Conservation (phyloP, 2,797 vertebrate species). For the Eleutherodactylus coqui region DNA sequence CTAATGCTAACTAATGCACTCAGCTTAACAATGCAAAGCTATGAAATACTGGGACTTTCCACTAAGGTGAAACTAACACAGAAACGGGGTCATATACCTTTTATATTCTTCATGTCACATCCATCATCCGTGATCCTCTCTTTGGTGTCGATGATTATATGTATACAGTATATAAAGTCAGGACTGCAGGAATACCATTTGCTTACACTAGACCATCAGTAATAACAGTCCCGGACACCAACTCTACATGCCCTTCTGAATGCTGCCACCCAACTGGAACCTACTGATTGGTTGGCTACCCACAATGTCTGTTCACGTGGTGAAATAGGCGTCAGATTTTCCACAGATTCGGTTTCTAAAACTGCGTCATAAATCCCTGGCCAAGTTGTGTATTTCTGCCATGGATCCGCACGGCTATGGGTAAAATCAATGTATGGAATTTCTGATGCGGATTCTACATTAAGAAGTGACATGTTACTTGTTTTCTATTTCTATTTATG, state of each 20-base stretch:
- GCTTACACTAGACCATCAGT: background rate
- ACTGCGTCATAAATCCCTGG: too few species aligned
- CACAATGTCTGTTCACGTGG: too few species aligned
- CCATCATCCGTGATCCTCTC: background rate
- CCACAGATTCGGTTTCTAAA: too few species aligned
- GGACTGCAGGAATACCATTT: background rate
- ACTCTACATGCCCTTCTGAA: background rate
- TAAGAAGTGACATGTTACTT: too few species aligned
- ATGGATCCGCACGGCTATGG: too few species aligned
- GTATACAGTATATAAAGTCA: background rate
- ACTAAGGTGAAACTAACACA: background rate
- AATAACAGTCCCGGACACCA: background rate
- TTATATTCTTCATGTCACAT: background rate
- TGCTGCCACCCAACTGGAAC: background rate
- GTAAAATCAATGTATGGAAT: too few species aligned
- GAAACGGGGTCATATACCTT: constrained; percentile 17
- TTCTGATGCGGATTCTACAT: too few species aligned
- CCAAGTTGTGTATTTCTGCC: too few species aligned
- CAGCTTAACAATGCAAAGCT: constrained; percentile 10
- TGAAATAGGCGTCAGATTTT: too few species aligned
- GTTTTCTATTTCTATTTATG: too few species aligned
- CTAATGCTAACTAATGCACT: background rate
- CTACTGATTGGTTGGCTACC: background rate
- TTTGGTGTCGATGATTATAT: background rate
- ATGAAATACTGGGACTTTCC: constrained; percentile 10